Conservation (phyloP, 2,113 vertebrate genomes). For the Arothron firmamentum region DNA sequence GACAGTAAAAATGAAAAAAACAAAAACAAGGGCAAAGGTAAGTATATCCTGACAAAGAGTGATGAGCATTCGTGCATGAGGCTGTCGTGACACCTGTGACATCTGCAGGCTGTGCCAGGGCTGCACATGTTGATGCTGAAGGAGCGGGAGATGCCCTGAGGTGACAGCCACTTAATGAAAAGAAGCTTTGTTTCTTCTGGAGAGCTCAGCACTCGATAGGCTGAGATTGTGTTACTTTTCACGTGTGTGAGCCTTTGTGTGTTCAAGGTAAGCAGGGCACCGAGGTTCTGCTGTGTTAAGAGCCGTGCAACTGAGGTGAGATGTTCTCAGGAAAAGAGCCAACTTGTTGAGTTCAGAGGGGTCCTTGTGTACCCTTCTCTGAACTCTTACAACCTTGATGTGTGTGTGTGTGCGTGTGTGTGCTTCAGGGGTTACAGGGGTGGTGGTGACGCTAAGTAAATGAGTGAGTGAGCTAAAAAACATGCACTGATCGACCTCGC, state of each 20-base stretch:
- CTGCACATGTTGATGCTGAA: constrained; percentile 41
- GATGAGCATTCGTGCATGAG: too few species aligned
- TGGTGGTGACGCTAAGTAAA: constrained; percentile 47
- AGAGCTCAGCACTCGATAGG: constrained; percentile 15
- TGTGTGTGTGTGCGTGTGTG: constrained; percentile 21
- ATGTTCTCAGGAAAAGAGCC: constrained; percentile 57
- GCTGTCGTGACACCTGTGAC: constrained; percentile 56
- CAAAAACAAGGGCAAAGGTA: too few species aligned
- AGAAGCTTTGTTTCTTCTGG: constrained; percentile 44
- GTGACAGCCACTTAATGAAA: constrained; percentile 53
- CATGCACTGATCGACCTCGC: constrained; percentile 64
- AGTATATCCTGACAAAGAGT: too few species aligned
- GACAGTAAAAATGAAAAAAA: too few species aligned
- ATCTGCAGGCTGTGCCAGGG: constrained; percentile 21
- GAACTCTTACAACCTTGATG: constrained; percentile 59
- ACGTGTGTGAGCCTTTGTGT: constrained; percentile 17
- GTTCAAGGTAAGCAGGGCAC: constrained; percentile 34
- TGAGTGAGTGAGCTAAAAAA: constrained; percentile 66
- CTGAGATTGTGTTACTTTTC: constrained; percentile 27
- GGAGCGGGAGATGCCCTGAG: constrained; percentile 32
- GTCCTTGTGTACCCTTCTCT: constrained; percentile 67
- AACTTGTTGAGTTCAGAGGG: constrained; percentile 66
- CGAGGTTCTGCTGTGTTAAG: constrained; percentile 47
- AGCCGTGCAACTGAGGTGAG: constrained; percentile 54
- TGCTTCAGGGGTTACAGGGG: constrained; percentile 35